Conservation (phyloP, 2,888 invertebrate genomes). For the Cyclophora punctaria region DNA sequence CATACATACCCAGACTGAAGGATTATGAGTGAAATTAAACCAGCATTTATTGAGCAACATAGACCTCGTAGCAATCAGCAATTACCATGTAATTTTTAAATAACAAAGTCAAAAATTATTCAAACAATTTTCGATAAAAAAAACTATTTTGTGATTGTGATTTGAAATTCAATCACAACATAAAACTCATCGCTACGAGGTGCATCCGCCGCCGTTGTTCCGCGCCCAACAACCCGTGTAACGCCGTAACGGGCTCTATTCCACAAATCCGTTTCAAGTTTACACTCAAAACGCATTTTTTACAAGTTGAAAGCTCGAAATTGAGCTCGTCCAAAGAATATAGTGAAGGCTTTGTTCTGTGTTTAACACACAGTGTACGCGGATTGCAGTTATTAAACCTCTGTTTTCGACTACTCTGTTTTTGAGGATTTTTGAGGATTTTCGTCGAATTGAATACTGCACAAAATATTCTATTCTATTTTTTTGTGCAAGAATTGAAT, state of each 20-base stretch:
- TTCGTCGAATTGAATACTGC: too few species aligned
- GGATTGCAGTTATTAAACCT: too few species aligned
- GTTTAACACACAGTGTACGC: not conserved
- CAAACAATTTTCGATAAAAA: not conserved
- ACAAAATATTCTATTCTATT: too few species aligned
- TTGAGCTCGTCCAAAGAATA: slow-evolving; percentile 3
- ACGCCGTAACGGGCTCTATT: not conserved
- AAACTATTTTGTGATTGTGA: not conserved
- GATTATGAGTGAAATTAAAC: too few species aligned
- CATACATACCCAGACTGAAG: too few species aligned
- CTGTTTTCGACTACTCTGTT: too few species aligned
- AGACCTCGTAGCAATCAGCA: not conserved
- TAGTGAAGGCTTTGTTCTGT: not conserved
- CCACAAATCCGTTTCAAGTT: not conserved
- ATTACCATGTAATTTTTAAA: not conserved
- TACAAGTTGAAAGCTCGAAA: slow-evolving; percentile 2
- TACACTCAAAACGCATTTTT: slow-evolving; percentile 1
- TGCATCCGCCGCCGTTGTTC: too few species aligned
- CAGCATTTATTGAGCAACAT: too few species aligned
- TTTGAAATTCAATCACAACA: not conserved
- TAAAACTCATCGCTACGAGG: not conserved
- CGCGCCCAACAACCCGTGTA: too few species aligned
- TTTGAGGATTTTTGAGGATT: too few species aligned
- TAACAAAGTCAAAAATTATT: not conserved
- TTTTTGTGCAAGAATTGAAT: too few species aligned